Conservation (phyloP, 2,888 invertebrate genomes). For the Lasius platythorax region DNA sequence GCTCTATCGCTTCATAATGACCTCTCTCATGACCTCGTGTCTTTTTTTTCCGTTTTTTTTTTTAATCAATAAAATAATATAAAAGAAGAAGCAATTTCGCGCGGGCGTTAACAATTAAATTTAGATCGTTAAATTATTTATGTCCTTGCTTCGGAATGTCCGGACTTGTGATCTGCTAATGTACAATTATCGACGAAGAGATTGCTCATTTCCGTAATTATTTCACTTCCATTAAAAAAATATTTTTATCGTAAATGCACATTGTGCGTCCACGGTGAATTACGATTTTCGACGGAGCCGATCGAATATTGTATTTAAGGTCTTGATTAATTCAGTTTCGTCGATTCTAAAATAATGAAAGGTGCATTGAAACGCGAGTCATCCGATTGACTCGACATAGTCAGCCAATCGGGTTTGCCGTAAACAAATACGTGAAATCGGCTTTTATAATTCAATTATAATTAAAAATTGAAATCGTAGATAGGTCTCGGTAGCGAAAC, state of each 20-base stretch:
- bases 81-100: not conserved
- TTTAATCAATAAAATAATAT: slow-evolving; percentile 9
- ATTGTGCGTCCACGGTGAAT: not conserved
- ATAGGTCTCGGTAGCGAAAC: slow-evolving; percentile 55
- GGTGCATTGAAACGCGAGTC: slow-evolving; percentile 63
- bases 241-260: slow-evolving; percentile 14
- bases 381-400: slow-evolving; percentile 62
- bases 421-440: slow-evolving; percentile 62
- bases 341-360: slow-evolving; percentile 73
- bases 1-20: slow-evolving; percentile 31
- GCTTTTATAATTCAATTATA: slow-evolving; percentile 72
- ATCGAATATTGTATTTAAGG: not conserved
- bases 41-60: slow-evolving; percentile 23
- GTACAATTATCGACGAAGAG: not conserved
- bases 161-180: not conserved
- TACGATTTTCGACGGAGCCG: slow-evolving; percentile 12
- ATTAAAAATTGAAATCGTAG: slow-evolving; percentile 70
- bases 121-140: slow-evolving; percentile 14
- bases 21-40: slow-evolving; percentile 56
- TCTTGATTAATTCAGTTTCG: slow-evolving; percentile 73
- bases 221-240: slow-evolving; percentile 8
- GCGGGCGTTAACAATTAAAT: not conserved
- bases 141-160: not conserved
- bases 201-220: not conserved
- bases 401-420: slow-evolving; percentile 54